A percentile compares a stretch with the other conserved stretches of the same genome.
Conservation (phyloP, 2,888 invertebrate species). For the Isotomurus palustris region DNA sequence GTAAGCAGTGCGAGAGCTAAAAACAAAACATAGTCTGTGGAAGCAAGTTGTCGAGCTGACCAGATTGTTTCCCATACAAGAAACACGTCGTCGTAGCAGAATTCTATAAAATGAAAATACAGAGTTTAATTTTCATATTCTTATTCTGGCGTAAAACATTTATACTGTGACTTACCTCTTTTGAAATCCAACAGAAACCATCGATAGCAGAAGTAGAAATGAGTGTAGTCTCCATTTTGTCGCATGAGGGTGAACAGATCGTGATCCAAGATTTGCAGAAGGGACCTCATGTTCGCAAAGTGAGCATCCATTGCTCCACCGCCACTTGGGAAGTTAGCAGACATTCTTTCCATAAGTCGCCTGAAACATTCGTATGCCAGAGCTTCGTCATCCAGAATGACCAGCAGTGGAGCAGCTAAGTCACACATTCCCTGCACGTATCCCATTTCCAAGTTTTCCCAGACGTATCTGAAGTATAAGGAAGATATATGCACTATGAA, state of each 20-base stretch:
- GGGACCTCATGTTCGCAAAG: conserved; percentile 76
- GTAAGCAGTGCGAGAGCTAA: conserved; percentile 85
- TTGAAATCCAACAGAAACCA: conserved; percentile 97
- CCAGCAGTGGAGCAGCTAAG: conserved; percentile 84
- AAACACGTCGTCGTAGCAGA: conserved; percentile 88
- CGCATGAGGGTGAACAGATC: conserved; percentile 93
- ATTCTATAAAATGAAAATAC: conserved; percentile 57
- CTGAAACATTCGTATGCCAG: conserved; percentile 86
- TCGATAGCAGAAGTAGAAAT: conserved; percentile 95
- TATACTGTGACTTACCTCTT: too few species aligned
- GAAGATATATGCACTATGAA: neutral
- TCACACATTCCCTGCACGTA: conserved; percentile 99
- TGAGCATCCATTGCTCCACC: conserved; percentile 90
- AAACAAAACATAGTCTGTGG: conserved; percentile 86
- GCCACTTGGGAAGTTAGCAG: conserved; percentile 86
- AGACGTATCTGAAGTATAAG: conserved; percentile 69
- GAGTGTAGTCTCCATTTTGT: conserved; percentile 90
- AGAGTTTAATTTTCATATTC: too few species aligned
- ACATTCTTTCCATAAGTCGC: conserved; percentile 82
- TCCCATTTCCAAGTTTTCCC: conserved; percentile 89
- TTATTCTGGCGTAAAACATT: conserved; percentile 32
- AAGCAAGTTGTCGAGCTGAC: conserved; percentile 83
- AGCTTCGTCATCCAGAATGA: conserved; percentile 88
- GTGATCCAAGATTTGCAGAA: conserved; percentile 74
- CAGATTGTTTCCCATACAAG: conserved; percentile 92